Evolutionary conservation across 2,113 vertebrate genomes (phyloP), one percentile per base, ranked within the genome.

Genomic region (Brachypteracias leptosomus): DNA sequence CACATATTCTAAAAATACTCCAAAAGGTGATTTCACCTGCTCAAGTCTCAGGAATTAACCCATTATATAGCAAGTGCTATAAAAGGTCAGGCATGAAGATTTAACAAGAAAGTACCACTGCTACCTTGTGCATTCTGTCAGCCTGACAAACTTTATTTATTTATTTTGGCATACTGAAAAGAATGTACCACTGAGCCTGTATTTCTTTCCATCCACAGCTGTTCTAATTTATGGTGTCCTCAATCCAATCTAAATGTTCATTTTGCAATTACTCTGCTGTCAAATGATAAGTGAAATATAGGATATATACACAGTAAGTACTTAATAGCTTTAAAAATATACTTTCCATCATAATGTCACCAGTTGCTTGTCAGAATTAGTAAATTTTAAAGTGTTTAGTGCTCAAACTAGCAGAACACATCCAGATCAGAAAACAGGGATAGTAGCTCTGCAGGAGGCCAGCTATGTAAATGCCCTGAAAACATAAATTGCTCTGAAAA

Each of bases 281-380:
- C 95, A 97, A 92, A 79, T 51, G 68, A 59, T 88, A 95, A 96
- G 81, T 94, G 76, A 97, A 94, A 94, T 93, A 86, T 9, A 88
- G 85, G 84, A 73, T 85, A 93, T 74, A 88, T 71, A 76, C 3
- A 16, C 66, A 88, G 54, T 93, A 96, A 95, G 51, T 79, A 88
- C 73, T 94, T 96, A 97, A 96, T 89, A 97, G 89, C 85, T 97
- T 97, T 95, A 95, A 95, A 93, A 94, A 94, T 76, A 77, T 51
- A 90, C 18, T 93, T 95, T 89, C 58, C 68, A 85, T 95, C 77
- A 93, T 29, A 93, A 82, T 76, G 75, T 91, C 87, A 93, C 89
- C 18, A 57, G 79, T 95, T 95, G 51, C 85, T 93, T 95, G 73
- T 95, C 89, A 93, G 85, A 94, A 97, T 94, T 93, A 42, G 29